Conservation (phyloP, 2,113 vertebrate species). For the Suricata suricatta region DNA sequence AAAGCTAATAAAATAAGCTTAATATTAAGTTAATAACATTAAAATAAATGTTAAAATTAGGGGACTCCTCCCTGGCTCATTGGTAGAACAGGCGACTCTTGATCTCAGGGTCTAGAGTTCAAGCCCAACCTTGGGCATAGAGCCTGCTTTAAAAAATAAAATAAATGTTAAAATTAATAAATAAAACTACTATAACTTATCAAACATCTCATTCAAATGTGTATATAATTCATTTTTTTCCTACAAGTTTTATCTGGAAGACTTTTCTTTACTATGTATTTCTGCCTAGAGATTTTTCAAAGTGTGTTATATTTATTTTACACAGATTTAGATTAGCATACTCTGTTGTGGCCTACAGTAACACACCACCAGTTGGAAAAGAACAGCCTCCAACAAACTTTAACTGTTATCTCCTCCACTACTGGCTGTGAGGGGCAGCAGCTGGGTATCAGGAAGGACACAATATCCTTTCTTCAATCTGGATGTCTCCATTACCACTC, state of each 20-base stretch:
- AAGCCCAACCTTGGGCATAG: background rate
- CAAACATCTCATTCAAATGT: background rate
- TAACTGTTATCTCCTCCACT: background rate
- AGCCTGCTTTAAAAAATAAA: background rate
- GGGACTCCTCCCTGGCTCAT: background rate
- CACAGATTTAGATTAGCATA: background rate
- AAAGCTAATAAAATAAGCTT: background rate
- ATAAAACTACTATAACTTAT: background rate
- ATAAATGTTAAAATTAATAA: no score
- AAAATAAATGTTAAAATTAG: background rate
- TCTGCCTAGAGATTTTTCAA: constrained; percentile 2
- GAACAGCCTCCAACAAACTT: background rate
- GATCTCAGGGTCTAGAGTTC: background rate
- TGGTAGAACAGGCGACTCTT: background rate
- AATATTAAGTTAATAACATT: background rate
- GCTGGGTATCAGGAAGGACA: background rate
- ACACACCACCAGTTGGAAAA: background rate
- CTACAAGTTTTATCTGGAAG: background rate
- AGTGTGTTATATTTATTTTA: background rate
- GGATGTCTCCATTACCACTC: background rate
- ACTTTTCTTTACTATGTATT: background rate
- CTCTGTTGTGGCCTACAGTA: background rate
- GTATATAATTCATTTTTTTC: background rate
- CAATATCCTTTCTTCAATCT: background rate
- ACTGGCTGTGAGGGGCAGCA: background rate